Evolutionary conservation across 1,140 invertebrate genomes (phyloP).

Genomic region (Platorchestia sp.): DNA sequence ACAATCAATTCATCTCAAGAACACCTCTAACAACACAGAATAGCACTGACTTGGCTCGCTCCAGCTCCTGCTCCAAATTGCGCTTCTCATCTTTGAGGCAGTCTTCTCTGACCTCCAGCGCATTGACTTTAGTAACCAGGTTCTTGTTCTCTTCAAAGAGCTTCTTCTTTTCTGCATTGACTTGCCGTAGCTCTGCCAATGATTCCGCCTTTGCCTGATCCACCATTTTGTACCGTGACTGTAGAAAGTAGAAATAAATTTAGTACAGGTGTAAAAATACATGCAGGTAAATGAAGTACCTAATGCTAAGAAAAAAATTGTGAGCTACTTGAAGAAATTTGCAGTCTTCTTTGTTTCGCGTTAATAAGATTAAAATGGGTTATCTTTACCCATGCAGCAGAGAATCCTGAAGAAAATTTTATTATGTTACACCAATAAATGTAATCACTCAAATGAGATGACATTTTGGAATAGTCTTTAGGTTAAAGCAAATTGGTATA

Average conservation of each 20-base stretch:
- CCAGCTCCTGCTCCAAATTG: constrained; percentile 6
- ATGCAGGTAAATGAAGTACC: neutral
- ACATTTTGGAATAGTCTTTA: too few species aligned
- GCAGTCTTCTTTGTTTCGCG: too few species aligned
- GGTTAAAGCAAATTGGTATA: too few species aligned
- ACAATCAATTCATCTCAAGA: neutral
- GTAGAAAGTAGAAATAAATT: neutral
- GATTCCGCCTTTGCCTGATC: neutral
- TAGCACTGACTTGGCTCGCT: neutral
- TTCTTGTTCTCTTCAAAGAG: neutral
- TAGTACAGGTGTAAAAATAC: neutral
- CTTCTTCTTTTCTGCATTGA: constrained; percentile 26
- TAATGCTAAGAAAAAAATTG: too few species aligned
- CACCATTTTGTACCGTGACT: neutral
- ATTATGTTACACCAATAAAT: too few species aligned
- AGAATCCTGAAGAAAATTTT: too few species aligned
- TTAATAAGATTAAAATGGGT: too few species aligned
- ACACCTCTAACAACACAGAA: neutral
- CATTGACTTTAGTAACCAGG: neutral
- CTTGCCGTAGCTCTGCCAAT: neutral
- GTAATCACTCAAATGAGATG: too few species aligned
- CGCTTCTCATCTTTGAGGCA: constrained; percentile 18
- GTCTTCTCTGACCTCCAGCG: neutral
- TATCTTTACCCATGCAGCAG: too few species aligned
- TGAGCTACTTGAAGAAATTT: too few species aligned